Percentiles rank a stretch among this genome's conserved stretches.
phyloP scores from a whole-genome alignment of 2,113 vertebrate species.

The Lonchura striata region DNA sequence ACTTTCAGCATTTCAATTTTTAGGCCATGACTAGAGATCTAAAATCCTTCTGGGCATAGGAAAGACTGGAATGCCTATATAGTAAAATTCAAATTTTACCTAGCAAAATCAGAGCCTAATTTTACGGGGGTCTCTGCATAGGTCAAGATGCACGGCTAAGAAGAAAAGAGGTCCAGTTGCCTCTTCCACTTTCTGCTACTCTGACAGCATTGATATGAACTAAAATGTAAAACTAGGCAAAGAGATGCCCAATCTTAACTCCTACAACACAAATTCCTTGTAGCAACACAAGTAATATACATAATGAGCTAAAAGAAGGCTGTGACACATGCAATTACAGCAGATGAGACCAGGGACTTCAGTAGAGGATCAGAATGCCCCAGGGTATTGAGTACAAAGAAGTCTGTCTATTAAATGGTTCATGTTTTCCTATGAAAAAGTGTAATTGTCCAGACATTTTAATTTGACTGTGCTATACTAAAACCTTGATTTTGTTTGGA shows the following conservation, averaged over 20 bases:
- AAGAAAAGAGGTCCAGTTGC: neutral
- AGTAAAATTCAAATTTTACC: neutral
- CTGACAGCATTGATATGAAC: neutral
- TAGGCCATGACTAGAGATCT: neutral
- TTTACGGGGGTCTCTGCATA: neutral
- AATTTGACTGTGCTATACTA: neutral
- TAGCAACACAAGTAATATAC: slow-evolving; percentile 26
- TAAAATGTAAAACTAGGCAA: neutral
- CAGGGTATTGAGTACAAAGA: neutral
- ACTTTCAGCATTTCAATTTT: neutral
- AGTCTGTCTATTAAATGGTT: slow-evolving; percentile 25
- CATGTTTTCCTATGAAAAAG: neutral
- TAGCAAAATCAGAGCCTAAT: neutral
- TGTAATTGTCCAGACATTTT: slow-evolving; percentile 12
- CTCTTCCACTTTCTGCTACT: neutral
- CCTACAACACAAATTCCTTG: slow-evolving; percentile 5
- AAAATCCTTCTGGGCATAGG: neutral
- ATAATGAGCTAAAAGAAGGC: slow-evolving; percentile 54
- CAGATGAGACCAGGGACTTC: slow-evolving; percentile 36
- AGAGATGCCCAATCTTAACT: neutral
- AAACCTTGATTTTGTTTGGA: neutral
- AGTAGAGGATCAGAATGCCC: neutral
- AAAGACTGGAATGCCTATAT: neutral
- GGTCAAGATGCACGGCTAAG: neutral
- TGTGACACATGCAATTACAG: slow-evolving; percentile 45